Conservation (phyloP, 2,797 vertebrate genomes). For the Champsocephalus gunnari region DNA sequence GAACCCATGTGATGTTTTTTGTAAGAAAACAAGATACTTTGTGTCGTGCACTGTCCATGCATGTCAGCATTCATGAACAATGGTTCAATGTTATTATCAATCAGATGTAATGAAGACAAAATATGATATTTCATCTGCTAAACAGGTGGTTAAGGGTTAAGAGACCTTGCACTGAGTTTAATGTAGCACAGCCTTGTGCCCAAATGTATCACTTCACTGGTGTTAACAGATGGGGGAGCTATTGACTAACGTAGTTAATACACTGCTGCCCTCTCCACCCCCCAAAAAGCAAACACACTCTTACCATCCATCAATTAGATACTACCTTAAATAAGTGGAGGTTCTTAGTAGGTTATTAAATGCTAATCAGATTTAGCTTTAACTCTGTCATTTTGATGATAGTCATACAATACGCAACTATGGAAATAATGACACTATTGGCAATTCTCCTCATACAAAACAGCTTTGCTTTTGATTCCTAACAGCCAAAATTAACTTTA, state of each 20-base stretch:
- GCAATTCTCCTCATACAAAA: background rate
- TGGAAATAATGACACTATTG: background rate
- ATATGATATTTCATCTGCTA: background rate
- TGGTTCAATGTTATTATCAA: background rate
- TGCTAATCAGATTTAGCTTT: background rate
- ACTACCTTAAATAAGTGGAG: background rate
- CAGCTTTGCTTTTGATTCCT: background rate
- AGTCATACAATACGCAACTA: background rate
- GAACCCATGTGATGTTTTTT: background rate
- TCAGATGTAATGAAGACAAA: background rate
- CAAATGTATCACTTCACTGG: constrained; percentile 35
- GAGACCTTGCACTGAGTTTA: background rate
- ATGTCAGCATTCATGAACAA: background rate
- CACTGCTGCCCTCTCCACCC: constrained; percentile 15
- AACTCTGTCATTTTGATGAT: background rate
- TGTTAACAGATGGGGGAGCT: constrained; percentile 80
- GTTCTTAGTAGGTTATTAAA: background rate
- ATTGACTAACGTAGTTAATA: constrained; percentile 62
- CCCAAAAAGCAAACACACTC: background rate
- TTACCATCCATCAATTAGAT: constrained; percentile 14
- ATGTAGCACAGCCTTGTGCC: constrained; percentile 18
- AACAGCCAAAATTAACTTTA: background rate
- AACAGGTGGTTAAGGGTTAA: background rate
- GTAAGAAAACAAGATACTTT: background rate
- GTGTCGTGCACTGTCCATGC: background rate